A percentile compares a stretch with the other conserved stretches of the same genome.
Conservation (phyloP, 2,113 vertebrate species). For the Machaerirhynchus nigripectus region DNA sequence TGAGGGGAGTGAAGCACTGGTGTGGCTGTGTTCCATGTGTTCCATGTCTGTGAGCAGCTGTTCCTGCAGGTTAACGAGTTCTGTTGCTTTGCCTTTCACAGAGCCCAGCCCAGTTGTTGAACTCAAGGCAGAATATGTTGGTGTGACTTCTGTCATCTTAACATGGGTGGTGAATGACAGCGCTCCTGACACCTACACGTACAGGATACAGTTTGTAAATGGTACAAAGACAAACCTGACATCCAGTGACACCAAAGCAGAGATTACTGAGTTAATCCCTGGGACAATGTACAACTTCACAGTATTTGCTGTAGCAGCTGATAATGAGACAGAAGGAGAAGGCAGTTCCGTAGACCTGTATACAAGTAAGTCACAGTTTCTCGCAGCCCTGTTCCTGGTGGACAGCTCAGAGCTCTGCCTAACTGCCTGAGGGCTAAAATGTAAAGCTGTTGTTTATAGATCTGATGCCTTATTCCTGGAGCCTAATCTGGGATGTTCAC, state of each 20-base stretch:
- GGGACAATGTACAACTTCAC: not conserved
- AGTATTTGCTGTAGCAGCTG: not conserved
- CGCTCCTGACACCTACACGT: not conserved
- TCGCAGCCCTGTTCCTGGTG: not conserved
- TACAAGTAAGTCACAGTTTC: not conserved
- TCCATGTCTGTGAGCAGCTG: not conserved
- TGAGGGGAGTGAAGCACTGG: not conserved
- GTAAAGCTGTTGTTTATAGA: not conserved
- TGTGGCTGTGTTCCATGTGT: not conserved
- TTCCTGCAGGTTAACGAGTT: not conserved
- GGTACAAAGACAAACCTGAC: not conserved
- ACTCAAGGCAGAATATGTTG: not conserved
- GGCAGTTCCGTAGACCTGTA: rapidly evolving
- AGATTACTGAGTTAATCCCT: not conserved
- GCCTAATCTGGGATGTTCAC: not conserved
- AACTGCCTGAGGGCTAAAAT: not conserved
- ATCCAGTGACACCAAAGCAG: rapidly evolving
- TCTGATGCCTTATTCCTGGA: not conserved
- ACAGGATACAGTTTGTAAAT: not conserved
- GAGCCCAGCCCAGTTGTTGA: not conserved
- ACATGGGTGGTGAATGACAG: too few relatives aligned
- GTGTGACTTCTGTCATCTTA: too few relatives aligned
- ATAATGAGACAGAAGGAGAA: not conserved
- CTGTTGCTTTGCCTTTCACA: not conserved
- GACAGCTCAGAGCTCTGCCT: not conserved